These are phyloP conservation scores for Agrotis exclamationis DNA, from an alignment of 2,888 invertebrate species.

Conservation along the genomic window DNA sequence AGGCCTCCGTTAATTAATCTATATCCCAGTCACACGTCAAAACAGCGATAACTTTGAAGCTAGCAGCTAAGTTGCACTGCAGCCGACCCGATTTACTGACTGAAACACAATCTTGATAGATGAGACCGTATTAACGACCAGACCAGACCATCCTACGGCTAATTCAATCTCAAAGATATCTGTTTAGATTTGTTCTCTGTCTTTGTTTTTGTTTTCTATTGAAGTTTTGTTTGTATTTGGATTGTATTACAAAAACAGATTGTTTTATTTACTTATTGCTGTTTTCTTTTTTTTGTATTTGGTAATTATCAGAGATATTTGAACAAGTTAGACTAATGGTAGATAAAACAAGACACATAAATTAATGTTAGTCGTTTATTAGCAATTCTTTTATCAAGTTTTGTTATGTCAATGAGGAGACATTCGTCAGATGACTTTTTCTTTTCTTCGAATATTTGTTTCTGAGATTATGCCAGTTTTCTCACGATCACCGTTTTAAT, in stretches of 20 bases:
- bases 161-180: slow-evolving; percentile 32
- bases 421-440: too few relatives aligned
- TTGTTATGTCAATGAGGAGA: too few relatives aligned
- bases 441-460: too few relatives aligned
- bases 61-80: slow-evolving; percentile 31
- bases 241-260: background rate
- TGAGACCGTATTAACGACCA: slow-evolving; percentile 34
- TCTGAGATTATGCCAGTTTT: too few relatives aligned
- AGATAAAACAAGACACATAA: too few relatives aligned
- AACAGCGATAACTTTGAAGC: slow-evolving; percentile 39
- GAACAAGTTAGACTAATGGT: too few relatives aligned
- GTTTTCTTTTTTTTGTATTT: background rate
- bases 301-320: background rate
- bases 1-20: background rate
- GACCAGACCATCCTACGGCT: slow-evolving; percentile 4
- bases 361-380: too few relatives aligned
- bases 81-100: slow-evolving; percentile 14
- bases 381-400: too few relatives aligned
- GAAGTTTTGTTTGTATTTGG: background rate
- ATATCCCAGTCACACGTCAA: slow-evolving; percentile 6
- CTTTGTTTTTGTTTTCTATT: slow-evolving; percentile 5
- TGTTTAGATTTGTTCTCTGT: slow-evolving; percentile 3
- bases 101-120: slow-evolving; percentile 52
- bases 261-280: background rate
- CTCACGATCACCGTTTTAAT: too few relatives aligned